Percentiles rank a stretch among this genome's conserved stretches.
Evolutionary conservation across 1,140 invertebrate species (phyloP).

Genomic region (Drosophila pruinosa): DNA sequence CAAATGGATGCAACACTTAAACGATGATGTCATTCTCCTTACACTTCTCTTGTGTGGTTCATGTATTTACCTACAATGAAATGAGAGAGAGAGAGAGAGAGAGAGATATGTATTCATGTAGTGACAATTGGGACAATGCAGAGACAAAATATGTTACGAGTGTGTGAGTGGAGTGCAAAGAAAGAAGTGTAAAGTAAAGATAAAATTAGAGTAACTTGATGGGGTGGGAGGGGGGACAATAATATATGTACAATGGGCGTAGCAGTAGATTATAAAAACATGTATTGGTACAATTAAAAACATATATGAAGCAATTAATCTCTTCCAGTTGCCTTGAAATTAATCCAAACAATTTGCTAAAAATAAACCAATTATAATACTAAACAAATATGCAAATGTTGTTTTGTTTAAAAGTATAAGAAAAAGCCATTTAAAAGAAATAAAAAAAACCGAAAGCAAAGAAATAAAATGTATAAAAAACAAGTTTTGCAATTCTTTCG

Average conservation of each 20-base stretch:
- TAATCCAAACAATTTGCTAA: not conserved
- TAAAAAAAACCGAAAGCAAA: slow-evolving; percentile 23
- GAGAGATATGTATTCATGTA: slow-evolving; percentile 51
- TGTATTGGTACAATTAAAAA: not conserved
- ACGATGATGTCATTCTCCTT: slow-evolving; percentile 37
- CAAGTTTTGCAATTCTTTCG: slow-evolving; percentile 16
- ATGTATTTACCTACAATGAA: slow-evolving; percentile 55
- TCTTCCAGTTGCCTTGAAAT: not conserved
- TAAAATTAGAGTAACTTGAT: not conserved
- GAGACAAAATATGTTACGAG: not conserved
- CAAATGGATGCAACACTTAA: slow-evolving; percentile 54
- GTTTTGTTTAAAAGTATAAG: slow-evolving; percentile 22
- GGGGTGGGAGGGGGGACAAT: too few species aligned
- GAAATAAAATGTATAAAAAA: slow-evolving; percentile 1
- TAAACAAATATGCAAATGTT: slow-evolving; percentile 13
- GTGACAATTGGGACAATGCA: slow-evolving; percentile 39
- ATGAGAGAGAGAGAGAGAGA: slow-evolving; percentile 44
- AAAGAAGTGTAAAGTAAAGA: not conserved
- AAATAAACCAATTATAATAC: slow-evolving; percentile 17
- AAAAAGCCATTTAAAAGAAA: slow-evolving; percentile 35
- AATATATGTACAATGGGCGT: not conserved
- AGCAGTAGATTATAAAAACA: not conserved
- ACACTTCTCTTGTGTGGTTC: slow-evolving; percentile 15
- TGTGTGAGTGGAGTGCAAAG: slow-evolving; percentile 9
- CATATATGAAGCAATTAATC: not conserved